Evolutionary conservation across 2,888 invertebrate species (phyloP).

Genomic region (Beris chalybata): DNA sequence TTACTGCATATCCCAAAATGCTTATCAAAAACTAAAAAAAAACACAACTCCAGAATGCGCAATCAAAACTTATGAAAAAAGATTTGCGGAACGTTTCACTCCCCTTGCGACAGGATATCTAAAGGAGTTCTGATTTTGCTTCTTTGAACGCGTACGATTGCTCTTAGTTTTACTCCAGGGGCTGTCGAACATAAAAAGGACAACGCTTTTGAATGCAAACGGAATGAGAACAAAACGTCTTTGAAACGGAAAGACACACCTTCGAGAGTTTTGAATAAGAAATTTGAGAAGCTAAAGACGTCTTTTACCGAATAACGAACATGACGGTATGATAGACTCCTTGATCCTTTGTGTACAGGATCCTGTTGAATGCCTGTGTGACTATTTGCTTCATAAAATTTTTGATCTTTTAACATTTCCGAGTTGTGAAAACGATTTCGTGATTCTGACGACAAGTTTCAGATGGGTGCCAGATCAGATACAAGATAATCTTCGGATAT

Average conservation of each 20-base stretch:
- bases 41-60: conserved; percentile 10
- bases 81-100: background rate
- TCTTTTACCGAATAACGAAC: conserved; percentile 19
- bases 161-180: conserved; percentile 12
- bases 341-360: conserved; percentile 22
- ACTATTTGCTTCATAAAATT: conserved; percentile 29
- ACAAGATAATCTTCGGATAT: conserved; percentile 6
- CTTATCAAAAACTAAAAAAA: conserved; percentile 3
- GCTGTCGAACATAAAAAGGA: conserved; percentile 18
- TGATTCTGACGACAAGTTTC: conserved; percentile 18
- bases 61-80: conserved; percentile 8
- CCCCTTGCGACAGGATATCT: conserved; percentile 26
- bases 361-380: conserved; percentile 22
- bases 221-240: conserved; percentile 14
- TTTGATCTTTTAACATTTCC: conserved; percentile 22
- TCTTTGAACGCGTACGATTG: conserved; percentile 22
- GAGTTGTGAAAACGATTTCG: conserved; percentile 19
- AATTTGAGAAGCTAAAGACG: conserved; percentile 28
- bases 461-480: background rate
- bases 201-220: conserved; percentile 20
- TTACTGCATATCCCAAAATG: conserved; percentile 25
- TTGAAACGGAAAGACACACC: conserved; percentile 39
- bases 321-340: conserved; percentile 15
- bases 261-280: conserved; percentile 30
- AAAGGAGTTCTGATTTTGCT: conserved; percentile 10